Evolutionary conservation across 2,888 invertebrate genomes (phyloP).

Genomic region (Tanytarsus gracilentus): DNA sequence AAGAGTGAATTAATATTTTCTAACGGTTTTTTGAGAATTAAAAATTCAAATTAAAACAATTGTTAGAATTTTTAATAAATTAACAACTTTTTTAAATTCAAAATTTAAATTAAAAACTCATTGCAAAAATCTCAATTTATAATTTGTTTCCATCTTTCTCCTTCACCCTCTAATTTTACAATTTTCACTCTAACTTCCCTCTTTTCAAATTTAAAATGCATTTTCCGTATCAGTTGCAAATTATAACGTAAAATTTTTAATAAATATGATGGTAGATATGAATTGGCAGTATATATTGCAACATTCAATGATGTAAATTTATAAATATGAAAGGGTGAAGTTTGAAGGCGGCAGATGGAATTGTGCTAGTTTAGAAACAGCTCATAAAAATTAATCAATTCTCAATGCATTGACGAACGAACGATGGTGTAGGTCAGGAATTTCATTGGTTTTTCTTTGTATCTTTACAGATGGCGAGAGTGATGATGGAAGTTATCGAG

Average conservation of each 20-base stretch:
- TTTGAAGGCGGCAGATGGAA: conserved; percentile 19
- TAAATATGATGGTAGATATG: conserved; percentile 6
- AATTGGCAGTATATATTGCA: neutral
- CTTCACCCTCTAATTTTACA: neutral
- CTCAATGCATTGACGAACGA: conserved; percentile 9
- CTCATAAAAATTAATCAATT: conserved; percentile 29
- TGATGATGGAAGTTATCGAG: conserved; percentile 27
- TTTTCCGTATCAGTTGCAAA: conserved; percentile 26
- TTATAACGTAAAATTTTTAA: conserved; percentile 23
- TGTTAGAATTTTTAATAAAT: too few relatives aligned
- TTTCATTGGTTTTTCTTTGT: neutral
- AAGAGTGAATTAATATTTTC: too few relatives aligned
- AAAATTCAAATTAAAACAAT: too few relatives aligned
- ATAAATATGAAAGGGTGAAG: conserved; percentile 16
- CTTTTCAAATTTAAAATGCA: neutral
- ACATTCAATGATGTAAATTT: conserved; percentile 17
- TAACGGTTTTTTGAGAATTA: too few relatives aligned
- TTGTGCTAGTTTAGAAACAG: conserved; percentile 5
- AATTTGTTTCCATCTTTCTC: neutral
- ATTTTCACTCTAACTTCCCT: neutral
- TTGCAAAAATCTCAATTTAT: neutral
- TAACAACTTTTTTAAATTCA: too few relatives aligned
- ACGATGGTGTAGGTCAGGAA: conserved; percentile 26
- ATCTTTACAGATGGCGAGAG: conserved; percentile 23
- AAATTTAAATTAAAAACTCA: conserved; percentile 3